Conservation (phyloP, 2,888 invertebrate species). For the Quadriops clusia region DNA sequence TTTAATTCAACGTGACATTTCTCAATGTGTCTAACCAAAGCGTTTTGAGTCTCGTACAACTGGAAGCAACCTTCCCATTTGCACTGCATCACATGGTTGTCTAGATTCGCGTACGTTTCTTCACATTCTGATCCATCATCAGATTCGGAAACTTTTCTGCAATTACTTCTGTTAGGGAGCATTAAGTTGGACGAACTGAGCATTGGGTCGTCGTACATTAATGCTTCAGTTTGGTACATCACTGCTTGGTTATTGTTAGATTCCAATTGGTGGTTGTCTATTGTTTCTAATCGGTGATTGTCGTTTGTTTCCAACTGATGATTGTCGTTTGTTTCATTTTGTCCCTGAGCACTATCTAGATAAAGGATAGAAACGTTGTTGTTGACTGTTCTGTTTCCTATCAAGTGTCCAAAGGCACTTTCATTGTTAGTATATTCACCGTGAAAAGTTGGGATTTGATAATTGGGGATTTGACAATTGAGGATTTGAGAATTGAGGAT, state of each 20-base stretch:
- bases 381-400: slow-evolving; percentile 24
- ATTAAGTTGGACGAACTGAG: slow-evolving; percentile 22
- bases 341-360: too few relatives aligned
- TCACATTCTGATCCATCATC: slow-evolving; percentile 8
- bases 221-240: slow-evolving; percentile 35
- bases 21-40: slow-evolving; percentile 74
- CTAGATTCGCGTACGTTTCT: slow-evolving; percentile 18
- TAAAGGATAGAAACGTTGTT: slow-evolving; percentile 18
- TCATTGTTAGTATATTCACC: too few relatives aligned
- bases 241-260: slow-evolving; percentile 34
- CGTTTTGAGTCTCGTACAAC: slow-evolving; percentile 65
- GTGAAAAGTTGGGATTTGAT: slow-evolving; percentile 5
- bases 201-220: slow-evolving; percentile 31
- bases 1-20: slow-evolving; percentile 78
- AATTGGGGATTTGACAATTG: slow-evolving; percentile 8
- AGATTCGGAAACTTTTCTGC: slow-evolving; percentile 7
- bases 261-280: slow-evolving; percentile 8
- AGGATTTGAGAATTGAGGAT: too few relatives aligned
- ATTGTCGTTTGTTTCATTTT: too few relatives aligned
- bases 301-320: slow-evolving; percentile 5
- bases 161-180: slow-evolving; percentile 14
- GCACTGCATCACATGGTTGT: slow-evolving; percentile 44
- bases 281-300: too few relatives aligned
- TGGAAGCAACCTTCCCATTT: slow-evolving; percentile 80
- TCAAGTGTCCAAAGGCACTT: slow-evolving; percentile 27